Conservation (phyloP, 2,113 vertebrate genomes). For the Lepidothrix coronata region DNA sequence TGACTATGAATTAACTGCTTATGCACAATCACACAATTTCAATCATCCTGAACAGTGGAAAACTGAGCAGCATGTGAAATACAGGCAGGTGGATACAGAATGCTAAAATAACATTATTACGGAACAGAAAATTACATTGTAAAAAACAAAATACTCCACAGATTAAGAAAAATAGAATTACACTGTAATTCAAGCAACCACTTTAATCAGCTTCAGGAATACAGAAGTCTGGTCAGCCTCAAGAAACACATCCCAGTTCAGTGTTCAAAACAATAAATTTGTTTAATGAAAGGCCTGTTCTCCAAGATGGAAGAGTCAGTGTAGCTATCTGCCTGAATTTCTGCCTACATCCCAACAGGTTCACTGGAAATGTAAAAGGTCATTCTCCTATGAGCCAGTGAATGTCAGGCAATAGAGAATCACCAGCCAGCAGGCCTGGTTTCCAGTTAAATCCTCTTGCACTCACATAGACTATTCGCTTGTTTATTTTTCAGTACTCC, state of each 20-base stretch:
- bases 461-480: not conserved
- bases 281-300: not conserved
- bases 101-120: not conserved
- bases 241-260: not conserved
- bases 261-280: not conserved
- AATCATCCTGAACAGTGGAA: not conserved
- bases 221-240: not conserved
- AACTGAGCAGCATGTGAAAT: not conserved
- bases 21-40: not conserved
- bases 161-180: not conserved
- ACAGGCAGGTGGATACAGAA: not conserved
- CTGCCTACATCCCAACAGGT: not conserved
- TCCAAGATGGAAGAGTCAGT: accelerated
- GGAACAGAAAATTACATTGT: not conserved
- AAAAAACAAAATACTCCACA: not conserved
- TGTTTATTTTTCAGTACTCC: not conserved
- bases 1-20: not conserved
- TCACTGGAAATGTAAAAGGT: not conserved
- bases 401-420: not conserved
- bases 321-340: not conserved
- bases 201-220: not conserved
- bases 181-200: not conserved
- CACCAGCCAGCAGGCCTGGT: not conserved
- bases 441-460: not conserved
- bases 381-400: not conserved